Evolutionary conservation across 2,113 vertebrate species (phyloP).

Genomic region (Porphyrio hochstetteri): DNA sequence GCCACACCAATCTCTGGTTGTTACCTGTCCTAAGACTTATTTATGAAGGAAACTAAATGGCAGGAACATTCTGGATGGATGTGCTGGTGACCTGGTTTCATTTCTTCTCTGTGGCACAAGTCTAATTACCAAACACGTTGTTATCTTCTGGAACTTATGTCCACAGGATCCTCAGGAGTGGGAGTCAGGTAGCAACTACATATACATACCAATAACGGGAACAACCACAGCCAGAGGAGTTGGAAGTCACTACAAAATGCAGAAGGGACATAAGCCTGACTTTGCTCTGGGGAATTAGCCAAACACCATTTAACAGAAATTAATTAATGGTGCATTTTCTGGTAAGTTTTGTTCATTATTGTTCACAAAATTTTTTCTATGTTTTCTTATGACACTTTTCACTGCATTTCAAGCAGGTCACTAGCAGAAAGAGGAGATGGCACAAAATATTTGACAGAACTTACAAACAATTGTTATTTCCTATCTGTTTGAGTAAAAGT

Average conservation of each 20-base stretch:
- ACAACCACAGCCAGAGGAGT: not conserved
- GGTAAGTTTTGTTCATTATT: not conserved
- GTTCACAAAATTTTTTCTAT: not conserved
- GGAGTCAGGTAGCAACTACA: not conserved
- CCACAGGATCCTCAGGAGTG: not conserved
- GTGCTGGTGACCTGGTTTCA: not conserved
- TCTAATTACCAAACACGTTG: not conserved
- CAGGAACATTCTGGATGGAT: not conserved
- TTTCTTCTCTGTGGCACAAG: not conserved
- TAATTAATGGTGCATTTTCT: not conserved
- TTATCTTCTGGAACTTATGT: slow-evolving; percentile 1
- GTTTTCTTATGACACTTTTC: not conserved
- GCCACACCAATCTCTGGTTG: not conserved
- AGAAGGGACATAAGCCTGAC: not conserved
- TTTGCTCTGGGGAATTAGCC: not conserved
- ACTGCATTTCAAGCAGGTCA: not conserved
- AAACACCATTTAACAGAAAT: not conserved
- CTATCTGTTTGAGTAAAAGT: not conserved
- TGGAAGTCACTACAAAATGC: slow-evolving; percentile 4
- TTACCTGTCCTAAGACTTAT: not conserved
- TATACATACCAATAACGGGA: not conserved
- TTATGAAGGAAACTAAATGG: not conserved
- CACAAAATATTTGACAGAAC: not conserved
- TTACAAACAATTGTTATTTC: not conserved
- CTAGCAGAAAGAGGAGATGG: not conserved